Conservation (phyloP, 2,797 vertebrate species). For the Parambassis ranga region DNA sequence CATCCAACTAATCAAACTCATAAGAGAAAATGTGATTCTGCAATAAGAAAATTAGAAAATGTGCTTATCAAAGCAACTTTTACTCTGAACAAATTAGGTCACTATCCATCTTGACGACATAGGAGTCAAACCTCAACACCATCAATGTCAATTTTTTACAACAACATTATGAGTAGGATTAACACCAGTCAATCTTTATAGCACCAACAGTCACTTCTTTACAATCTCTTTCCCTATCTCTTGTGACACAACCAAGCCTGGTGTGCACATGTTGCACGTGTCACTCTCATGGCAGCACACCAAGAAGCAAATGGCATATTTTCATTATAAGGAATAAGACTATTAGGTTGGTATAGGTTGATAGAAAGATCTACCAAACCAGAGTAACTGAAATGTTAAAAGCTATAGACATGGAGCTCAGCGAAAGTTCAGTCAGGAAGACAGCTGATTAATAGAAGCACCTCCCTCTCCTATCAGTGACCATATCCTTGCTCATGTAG, state of each 20-base stretch:
- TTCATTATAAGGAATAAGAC: neutral
- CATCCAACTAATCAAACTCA: no score
- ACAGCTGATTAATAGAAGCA: no score
- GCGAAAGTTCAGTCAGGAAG: no score
- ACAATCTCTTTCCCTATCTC: neutral
- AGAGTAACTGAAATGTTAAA: no score
- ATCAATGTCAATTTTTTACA: constrained; percentile 2
- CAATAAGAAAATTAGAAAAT: no score
- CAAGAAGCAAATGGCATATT: neutral
- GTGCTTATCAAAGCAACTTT: no score
- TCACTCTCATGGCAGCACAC: neutral
- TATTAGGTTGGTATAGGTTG: neutral
- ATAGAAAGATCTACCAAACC: neutral
- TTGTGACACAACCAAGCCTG: neutral
- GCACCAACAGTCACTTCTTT: neutral
- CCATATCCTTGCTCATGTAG: no score
- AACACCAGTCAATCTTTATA: neutral
- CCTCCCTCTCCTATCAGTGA: no score
- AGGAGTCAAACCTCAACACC: neutral
- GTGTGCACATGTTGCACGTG: neutral
- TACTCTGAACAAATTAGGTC: neutral
- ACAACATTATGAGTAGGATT: neutral
- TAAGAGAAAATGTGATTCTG: no score
- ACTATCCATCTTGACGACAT: neutral
- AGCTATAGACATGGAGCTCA: no score